Base-by-base conservation (phyloP, 2,797 vertebrate genomes). In the Chelmon rostratus region DNA sequence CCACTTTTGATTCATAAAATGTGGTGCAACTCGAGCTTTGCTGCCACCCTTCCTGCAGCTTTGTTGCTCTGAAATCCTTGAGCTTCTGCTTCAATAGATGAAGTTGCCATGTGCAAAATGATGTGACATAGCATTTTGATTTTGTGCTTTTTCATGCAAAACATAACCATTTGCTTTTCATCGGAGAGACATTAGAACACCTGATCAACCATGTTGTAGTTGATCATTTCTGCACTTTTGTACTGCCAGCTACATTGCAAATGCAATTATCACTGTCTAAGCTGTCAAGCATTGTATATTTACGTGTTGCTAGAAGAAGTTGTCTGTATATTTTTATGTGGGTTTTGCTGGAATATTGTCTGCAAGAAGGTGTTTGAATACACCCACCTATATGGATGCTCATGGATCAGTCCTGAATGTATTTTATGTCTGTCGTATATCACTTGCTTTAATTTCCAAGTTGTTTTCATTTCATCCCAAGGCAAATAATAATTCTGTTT, bases 181-280 rank as follows among this genome's bases (percentile, higher is more conserved):
- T 84, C 1, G 65, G 73, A 79, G 91, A 76, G 81, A 69, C 91
- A 73, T 92, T 25, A 44, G 44, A 86, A 90, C 87, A 52, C 49
- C 66, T 35, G 88, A 92, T 92, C 93, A 92, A 92, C 92, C 80
- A 58, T 31, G 16, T 54, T 38, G 49, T 38, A 63, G 89, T 94
- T 92, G 91, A 90, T 88, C 87, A 86, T 76, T 70, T 81, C 46
- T 90, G 85, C 89, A 79, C 84, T 67, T 75, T 54, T 89, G 87
- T 97, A 96, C 97, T 97, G 97, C 97, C 97, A 97, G 97, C 97
- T 97, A 97, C 97, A 97, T 97, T 97, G 97, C 96, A 96, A 93
- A 95, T 95, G 87, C 86, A 93, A 92, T 70, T 94, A 87, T 94
- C 90, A 95, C 81, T 77, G 87, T 91, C 83, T 61, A 46, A 83